Conservation (phyloP, 1,140 invertebrate genomes). For the Drosophila orena region DNA sequence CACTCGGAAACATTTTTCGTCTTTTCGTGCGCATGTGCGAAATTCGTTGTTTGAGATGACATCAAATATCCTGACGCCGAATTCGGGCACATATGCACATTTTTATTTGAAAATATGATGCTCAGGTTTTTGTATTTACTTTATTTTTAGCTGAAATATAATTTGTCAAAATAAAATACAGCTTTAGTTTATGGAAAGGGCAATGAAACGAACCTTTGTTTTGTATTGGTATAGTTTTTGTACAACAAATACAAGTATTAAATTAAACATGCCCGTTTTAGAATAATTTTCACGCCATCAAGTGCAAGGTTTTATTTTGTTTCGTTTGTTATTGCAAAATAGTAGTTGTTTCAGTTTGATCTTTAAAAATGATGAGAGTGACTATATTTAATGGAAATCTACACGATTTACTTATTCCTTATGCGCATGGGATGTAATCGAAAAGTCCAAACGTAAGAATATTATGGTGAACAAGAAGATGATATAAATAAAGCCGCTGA, state of each 20-base stretch:
- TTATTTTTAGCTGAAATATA: too few species aligned
- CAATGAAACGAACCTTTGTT: too few species aligned
- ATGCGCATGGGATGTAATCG: slow-evolving; percentile 88
- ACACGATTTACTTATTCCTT: slow-evolving; percentile 79
- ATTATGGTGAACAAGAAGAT: slow-evolving; percentile 97
- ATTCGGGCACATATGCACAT: not conserved
- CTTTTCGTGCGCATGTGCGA: slow-evolving; percentile 16
- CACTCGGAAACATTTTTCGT: slow-evolving; percentile 25
- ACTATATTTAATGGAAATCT: slow-evolving; percentile 7
- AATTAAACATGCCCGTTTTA: too few species aligned
- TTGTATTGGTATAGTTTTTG: too few species aligned
- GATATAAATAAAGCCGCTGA: slow-evolving; percentile 94
- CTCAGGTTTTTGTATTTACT: too few species aligned
- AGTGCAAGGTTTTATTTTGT: slow-evolving; percentile 8
- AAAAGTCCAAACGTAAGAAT: slow-evolving; percentile 98
- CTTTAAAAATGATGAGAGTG: slow-evolving; percentile 7
- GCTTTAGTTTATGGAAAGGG: too few species aligned
- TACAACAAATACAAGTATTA: too few species aligned
- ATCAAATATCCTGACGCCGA: slow-evolving; percentile 11
- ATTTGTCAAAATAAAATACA: too few species aligned
- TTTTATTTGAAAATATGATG: not conserved
- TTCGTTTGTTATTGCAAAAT: slow-evolving; percentile 22
- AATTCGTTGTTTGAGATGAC: slow-evolving; percentile 19
- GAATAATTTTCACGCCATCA: not conserved
- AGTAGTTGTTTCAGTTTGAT: slow-evolving; percentile 12